Conservation (phyloP, 2,797 vertebrate species). For the Neomorphus geoffroyi region DNA sequence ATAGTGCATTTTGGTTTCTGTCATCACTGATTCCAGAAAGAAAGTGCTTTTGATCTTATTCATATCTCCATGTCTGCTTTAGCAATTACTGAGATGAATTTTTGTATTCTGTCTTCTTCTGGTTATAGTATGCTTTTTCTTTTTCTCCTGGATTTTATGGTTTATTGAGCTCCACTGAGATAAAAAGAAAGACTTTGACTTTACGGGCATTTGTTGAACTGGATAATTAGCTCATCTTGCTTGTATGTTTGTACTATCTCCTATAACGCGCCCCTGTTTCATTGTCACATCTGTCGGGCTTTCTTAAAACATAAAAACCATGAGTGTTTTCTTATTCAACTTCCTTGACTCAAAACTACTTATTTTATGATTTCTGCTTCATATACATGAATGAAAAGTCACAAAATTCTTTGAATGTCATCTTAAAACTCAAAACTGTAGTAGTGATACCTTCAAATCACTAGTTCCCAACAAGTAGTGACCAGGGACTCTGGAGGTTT, state of each 20-base stretch:
- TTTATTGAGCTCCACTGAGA: background rate
- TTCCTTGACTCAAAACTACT: background rate
- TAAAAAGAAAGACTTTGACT: background rate
- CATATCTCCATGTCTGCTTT: background rate
- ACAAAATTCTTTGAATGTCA: background rate
- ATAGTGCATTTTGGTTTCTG: slow-evolving; percentile 22
- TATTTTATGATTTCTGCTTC: background rate
- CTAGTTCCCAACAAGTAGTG: background rate
- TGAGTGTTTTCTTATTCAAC: background rate
- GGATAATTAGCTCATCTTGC: background rate
- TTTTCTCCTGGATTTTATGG: background rate
- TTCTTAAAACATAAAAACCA: background rate
- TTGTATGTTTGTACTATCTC: background rate
- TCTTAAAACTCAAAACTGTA: background rate
- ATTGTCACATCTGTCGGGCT: background rate
- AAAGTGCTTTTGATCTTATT: slow-evolving; percentile 33
- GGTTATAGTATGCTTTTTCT: background rate
- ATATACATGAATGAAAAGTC: background rate
- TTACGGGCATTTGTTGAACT: background rate
- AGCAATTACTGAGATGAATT: slow-evolving; percentile 19
- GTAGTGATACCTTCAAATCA: background rate
- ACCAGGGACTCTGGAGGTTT: background rate
- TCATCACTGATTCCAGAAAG: slow-evolving; percentile 2
- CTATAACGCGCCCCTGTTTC: background rate
- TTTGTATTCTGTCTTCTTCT: background rate